Base-by-base conservation (phyloP, 2,888 invertebrate species). In the Notodonta ziczac region DNA sequence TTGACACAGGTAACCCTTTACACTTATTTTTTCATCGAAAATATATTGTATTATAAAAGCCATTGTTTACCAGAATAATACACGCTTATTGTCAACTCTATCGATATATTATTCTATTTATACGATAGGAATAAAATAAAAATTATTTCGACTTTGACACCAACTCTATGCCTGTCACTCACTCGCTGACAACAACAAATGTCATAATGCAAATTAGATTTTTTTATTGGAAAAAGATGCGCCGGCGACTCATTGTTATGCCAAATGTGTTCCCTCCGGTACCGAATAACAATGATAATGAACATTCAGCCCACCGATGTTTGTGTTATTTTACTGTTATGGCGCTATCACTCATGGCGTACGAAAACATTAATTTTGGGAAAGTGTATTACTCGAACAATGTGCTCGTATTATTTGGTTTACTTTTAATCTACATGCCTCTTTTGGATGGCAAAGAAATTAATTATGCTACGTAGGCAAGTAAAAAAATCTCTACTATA, bases 171-270 rank as follows among this genome's bases (percentile, higher is more conserved):
- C 44, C 68, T 67, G 77, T 77, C 77, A 78, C 58, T 77, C 77
- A 78, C 58, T 69, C 67, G 63, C 32, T 66, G 72, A 73, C 75
- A 80, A 66, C 67, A 74, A 77, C 76, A 80, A 84, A 85, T 81
- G 80, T 79, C 76, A 78, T 62, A 74, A 89, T 88, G 86, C 81
- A 87, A 88, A 86, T 85, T 62, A 70, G 61, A 65, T 71, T 80
- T 76, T 82, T 80, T 73, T 74, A 74, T 73, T 74, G 60, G 67
- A 77, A 81, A 82, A 76, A 76, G 82, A 85, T 79, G 84, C 81
- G 82, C 78, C 73, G 73, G 67, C 67, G 61, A 60, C 57, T 62
- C 70, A 85, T 88, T 89, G 86, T 89, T 76, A 86, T 85, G 82
- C 80, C 71, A 78, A 82, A 83, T 78, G 80, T 74, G 76, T 76